Base-by-base conservation (phyloP, 2,113 vertebrate species). In the Nerophis lumbriciformis region DNA sequence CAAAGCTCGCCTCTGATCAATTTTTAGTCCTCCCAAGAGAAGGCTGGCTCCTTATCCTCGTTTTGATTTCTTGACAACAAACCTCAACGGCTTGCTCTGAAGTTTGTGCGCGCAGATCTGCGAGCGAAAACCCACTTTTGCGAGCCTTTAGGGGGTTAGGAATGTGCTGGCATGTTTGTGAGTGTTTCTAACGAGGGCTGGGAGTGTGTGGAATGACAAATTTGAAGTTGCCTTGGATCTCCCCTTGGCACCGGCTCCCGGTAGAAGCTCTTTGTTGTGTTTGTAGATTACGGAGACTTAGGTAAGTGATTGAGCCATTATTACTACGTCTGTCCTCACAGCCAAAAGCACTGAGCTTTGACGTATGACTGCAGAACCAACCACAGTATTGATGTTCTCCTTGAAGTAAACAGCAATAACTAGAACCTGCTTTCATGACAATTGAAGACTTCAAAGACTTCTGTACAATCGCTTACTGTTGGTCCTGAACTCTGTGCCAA, bases 1-100 rank as follows among this genome's bases (percentile, higher is more conserved):
- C 83, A 84, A 85, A 84, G 83, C 81, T 73, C 62, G 61, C 56
- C 83, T 84, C 82, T 85, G 82, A 83, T 87, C 75, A 77, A 61
- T 79, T 57, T 57, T 58, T 75, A 68, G 59, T 65, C 66, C 55
- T 79, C 72, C 81, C 72, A 14, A 55, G 68, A 70, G 78, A 76
- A 72, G 72, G 78, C 70, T 65, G 74, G 66, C 61, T 75, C 72
- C 77, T 78, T 81, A 78, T 82, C 84, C 77, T 72, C 7, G 38
- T 45, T 55, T 62, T 75, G 74, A 84, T 80, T 72, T 78, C 68
- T 72, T 77, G 76, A 83, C 82, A 86, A 82, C 76, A 84, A 85
- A 75, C 71, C 69, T 69, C 77, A 74, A 51, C 16, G 61, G 66
- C 73, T 28, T 37, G 54, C 62, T 76, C 67, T 69, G 66, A 68